These are phyloP conservation scores for Nemurella pictetii DNA, from an alignment of 2,888 invertebrate species.

Conservation along the genomic window DNA sequence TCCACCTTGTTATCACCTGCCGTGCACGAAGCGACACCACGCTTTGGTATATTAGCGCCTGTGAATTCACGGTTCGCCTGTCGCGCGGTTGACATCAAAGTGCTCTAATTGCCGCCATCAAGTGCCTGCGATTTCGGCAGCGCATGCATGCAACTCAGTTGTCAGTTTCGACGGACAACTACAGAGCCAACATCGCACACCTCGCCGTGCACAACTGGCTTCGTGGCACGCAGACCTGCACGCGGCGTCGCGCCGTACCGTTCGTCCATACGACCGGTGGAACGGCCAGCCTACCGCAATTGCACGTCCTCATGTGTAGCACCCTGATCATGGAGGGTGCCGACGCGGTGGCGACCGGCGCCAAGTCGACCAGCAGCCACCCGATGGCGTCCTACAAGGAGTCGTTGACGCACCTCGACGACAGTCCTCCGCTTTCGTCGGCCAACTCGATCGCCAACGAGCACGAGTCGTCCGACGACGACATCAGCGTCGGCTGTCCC, in stretches of 20 bases:
- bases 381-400: slow-evolving; percentile 29
- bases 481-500: slow-evolving; percentile 79
- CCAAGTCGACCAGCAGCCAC: neutral
- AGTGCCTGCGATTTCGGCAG: neutral
- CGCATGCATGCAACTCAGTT: too few relatives aligned
- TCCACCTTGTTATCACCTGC: neutral
- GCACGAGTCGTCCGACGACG: slow-evolving; percentile 65
- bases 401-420: slow-evolving; percentile 18
- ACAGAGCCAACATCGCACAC: too few relatives aligned
- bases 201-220: too few relatives aligned
- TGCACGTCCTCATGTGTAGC: slow-evolving; percentile 31
- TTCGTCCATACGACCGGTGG: neutral
- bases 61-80: neutral
- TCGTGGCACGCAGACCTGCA: too few relatives aligned
- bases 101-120: neutral
- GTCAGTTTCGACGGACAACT: too few relatives aligned
- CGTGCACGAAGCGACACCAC: neutral
- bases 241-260: neutral
- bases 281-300: neutral
- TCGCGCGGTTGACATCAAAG: neutral
- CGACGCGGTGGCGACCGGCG: slow-evolving; percentile 20
- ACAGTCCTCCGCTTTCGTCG: slow-evolving; percentile 48
- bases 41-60: neutral
- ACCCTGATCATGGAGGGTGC: slow-evolving; percentile 38
- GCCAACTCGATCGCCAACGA: slow-evolving; percentile 51